Evolutionary conservation across 2,888 invertebrate species (phyloP).

Genomic region (Euclidia mi): DNA sequence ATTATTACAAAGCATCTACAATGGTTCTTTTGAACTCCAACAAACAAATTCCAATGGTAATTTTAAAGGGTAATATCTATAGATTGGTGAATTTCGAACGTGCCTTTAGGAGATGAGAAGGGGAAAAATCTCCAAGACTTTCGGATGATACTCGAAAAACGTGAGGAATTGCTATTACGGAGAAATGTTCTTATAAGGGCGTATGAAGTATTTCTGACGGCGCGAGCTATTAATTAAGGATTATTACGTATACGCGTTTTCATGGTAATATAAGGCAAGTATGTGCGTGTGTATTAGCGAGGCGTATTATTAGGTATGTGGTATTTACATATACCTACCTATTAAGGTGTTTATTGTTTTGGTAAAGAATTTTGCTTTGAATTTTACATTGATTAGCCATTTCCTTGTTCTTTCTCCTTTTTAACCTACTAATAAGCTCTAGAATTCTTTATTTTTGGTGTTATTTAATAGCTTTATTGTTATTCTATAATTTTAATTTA

Average conservation of each 20-base stretch:
- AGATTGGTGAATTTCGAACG: constrained; percentile 46
- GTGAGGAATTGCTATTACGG: constrained; percentile 56
- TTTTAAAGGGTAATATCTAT: constrained; percentile 54
- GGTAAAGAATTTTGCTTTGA: no score
- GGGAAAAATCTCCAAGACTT: constrained; percentile 43
- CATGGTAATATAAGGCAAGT: constrained; percentile 10
- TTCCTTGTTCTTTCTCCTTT: no score
- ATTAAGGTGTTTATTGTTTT: neutral
- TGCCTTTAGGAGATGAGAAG: constrained; percentile 24
- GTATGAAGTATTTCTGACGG: constrained; percentile 36
- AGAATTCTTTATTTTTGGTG: no score
- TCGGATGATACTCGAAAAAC: constrained; percentile 43
- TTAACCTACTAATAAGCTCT: no score
- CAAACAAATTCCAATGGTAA: constrained; percentile 54
- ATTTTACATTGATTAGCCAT: no score
- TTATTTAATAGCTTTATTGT: no score
- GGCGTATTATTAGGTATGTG: no score
- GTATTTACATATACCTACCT: neutral
- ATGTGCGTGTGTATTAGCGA: neutral
- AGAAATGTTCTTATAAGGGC: constrained; percentile 43
- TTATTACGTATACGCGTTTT: constrained; percentile 32
- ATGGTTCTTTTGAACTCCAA: constrained; percentile 39
- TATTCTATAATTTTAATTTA: no score
- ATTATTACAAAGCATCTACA: constrained; percentile 37
- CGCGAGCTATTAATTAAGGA: constrained; percentile 41